Percentiles rank a stretch among this genome's conserved stretches.
Evolutionary conservation across 1,140 invertebrate species (phyloP).

Genomic region (Tyrophagus putrescentiae): DNA sequence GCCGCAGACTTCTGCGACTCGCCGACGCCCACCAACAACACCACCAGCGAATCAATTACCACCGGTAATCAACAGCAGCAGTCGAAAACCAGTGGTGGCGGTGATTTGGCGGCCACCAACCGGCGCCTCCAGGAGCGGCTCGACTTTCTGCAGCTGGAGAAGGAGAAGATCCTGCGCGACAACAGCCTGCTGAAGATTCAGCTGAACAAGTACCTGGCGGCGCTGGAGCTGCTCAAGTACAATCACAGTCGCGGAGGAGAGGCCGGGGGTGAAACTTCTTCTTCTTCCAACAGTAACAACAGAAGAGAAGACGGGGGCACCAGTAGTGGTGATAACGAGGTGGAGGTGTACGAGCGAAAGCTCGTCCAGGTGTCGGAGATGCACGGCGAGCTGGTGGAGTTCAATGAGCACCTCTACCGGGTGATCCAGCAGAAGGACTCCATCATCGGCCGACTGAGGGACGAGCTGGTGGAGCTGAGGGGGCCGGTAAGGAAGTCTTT

Average conservation of each 20-base stretch:
- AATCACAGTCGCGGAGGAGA: slow-evolving; percentile 39
- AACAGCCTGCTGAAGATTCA: slow-evolving; percentile 75
- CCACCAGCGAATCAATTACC: neutral
- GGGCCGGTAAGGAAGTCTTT: slow-evolving; percentile 31
- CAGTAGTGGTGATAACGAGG: slow-evolving; percentile 40
- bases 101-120: too few relatives aligned
- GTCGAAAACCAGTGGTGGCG: neutral
- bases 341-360: slow-evolving; percentile 69
- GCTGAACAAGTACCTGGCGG: slow-evolving; percentile 70
- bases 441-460: slow-evolving; percentile 45
- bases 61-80: neutral
- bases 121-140: slow-evolving; percentile 1
- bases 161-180: slow-evolving; percentile 43
- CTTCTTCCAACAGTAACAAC: neutral
- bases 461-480: slow-evolving; percentile 51
- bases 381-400: slow-evolving; percentile 88
- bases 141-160: slow-evolving; percentile 20
- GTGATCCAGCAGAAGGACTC: slow-evolving; percentile 45
- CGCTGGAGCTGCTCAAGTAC: slow-evolving; percentile 60
- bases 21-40: too few relatives aligned
- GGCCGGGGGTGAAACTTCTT: neutral
- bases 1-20: too few relatives aligned
- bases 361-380: slow-evolving; percentile 86
- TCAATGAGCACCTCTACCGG: slow-evolving; percentile 54
- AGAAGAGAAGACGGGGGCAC: neutral